Base-by-base conservation (phyloP, 1,140 invertebrate species). In the Anthonomus grandis region DNA sequence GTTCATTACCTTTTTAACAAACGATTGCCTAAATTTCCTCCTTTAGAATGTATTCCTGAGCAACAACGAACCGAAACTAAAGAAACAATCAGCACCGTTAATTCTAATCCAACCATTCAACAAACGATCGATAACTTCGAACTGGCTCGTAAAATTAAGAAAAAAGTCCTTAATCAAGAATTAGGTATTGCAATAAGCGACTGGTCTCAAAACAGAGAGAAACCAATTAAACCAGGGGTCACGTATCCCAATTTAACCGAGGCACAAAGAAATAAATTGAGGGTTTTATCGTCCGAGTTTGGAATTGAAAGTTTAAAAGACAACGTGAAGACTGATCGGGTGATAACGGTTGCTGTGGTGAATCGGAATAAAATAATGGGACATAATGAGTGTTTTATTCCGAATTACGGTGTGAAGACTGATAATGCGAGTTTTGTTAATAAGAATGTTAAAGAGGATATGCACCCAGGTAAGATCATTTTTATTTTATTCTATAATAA, bases 211-310 rank as follows among this genome's bases (percentile, higher is more conserved):
- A 12, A 17, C 3, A 23, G 23, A 6, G 34, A 51, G 13, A 25
- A 52, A 39, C 36, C 10, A 15, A 3, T 2, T 12, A 46, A 15
- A 34, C 12, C 12, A 27, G 31, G 15, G 10, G 21, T 21, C 13
- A 21, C 37, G 36, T 9, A 44, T 31, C 27, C 24, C 6, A 34
- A 52, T 13, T 23, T 71, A 9, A 71, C 68, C 4, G 75, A 71
- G 3, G 69, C 71, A 3, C 64, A 75, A 62, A 58, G 59, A 25
- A 77, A 75, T 59, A 72, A 70, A 51, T 24, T 74, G 15, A 70
- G 66, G 56, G 66, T 76, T 4, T 61, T 77, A 10, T 64, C 62
- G 1, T 62, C 68, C 3, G 73, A 75, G 47, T 70, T 68, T 37
- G 66, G 64, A 38, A 63, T 63, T 31, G 37, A 68, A 17, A 57